Evolutionary conservation across 1,140 invertebrate species (phyloP).

Genomic region (Mesaphorura yosii): DNA sequence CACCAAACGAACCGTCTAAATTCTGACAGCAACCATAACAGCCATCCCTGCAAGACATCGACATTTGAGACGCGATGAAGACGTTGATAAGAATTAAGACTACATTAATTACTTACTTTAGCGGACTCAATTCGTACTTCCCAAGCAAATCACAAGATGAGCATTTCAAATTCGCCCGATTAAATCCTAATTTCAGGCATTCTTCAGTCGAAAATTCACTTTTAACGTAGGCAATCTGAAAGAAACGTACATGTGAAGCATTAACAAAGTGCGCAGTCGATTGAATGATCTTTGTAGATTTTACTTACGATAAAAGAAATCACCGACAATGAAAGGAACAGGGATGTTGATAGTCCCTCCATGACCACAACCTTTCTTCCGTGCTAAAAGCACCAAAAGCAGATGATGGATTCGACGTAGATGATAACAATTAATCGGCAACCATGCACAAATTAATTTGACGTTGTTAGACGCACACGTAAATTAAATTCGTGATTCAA

Average conservation of each 20-base stretch:
- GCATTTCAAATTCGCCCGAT: conserved; percentile 39
- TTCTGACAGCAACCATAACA: conserved; percentile 10
- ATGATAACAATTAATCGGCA: too few species aligned
- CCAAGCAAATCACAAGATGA: conserved; percentile 41
- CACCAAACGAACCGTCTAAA: too few species aligned
- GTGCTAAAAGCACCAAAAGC: too few species aligned
- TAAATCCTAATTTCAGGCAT: conserved; percentile 41
- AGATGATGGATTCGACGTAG: too few species aligned
- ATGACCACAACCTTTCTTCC: too few species aligned
- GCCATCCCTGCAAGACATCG: conserved; percentile 1
- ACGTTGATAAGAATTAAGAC: too few species aligned
- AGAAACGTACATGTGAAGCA: background rate
- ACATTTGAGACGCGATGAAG: too few species aligned
- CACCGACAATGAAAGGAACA: conserved; percentile 18
- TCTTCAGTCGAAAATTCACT: conserved; percentile 37
- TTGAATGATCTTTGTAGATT: too few species aligned
- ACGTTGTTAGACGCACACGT: too few species aligned
- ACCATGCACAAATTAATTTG: too few species aligned
- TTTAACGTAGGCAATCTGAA: conserved; percentile 24
- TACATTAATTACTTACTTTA: conserved; percentile 32
- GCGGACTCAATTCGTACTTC: conserved; percentile 38
- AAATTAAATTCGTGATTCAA: too few species aligned
- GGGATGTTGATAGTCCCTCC: conserved; percentile 21
- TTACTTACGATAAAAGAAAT: conserved; percentile 20
- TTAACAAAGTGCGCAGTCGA: background rate